A percentile compares a stretch with the other conserved stretches of the same genome.
These are phyloP conservation scores for Columba janthina DNA, from an alignment of 2,113 vertebrate species.

Conservation along the genomic window DNA sequence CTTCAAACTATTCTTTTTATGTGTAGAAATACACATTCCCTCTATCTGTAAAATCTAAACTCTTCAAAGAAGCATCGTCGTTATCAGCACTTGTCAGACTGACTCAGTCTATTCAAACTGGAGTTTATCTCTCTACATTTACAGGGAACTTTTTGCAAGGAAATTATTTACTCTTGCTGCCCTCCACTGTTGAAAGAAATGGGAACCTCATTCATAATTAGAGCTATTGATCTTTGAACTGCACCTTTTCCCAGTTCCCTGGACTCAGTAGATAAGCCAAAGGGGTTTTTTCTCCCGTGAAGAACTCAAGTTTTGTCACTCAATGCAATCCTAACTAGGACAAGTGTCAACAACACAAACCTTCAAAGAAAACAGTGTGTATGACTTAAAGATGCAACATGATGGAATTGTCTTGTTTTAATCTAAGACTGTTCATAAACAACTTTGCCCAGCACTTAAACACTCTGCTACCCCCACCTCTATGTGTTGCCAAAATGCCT, in stretches of 20 bases:
- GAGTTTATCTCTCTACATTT: not conserved
- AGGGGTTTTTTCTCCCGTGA: not conserved
- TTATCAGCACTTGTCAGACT: conserved; percentile 28
- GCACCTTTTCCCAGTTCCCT: not conserved
- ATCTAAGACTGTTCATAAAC: not conserved
- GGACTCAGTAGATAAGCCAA: not conserved
- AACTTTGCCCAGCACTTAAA: not conserved
- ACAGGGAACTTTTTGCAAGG: not conserved
- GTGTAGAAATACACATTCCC: not conserved
- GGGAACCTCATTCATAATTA: conserved; percentile 11
- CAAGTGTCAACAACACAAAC: not conserved
- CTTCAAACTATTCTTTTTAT: not conserved
- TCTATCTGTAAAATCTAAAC: not conserved
- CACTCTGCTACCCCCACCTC: not conserved
- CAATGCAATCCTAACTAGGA: not conserved
- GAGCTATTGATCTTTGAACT: not conserved
- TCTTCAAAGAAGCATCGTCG: not conserved
- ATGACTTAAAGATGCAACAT: not conserved
- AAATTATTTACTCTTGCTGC: not conserved
- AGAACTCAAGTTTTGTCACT: not conserved
- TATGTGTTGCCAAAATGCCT: not conserved
- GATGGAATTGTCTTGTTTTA: not conserved
- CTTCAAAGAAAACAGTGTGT: not conserved
- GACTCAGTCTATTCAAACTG: conserved; percentile 7
- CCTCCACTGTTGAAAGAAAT: not conserved